Evolutionary conservation across 2,888 invertebrate species (phyloP).

Genomic region (Anorthoa munda): DNA sequence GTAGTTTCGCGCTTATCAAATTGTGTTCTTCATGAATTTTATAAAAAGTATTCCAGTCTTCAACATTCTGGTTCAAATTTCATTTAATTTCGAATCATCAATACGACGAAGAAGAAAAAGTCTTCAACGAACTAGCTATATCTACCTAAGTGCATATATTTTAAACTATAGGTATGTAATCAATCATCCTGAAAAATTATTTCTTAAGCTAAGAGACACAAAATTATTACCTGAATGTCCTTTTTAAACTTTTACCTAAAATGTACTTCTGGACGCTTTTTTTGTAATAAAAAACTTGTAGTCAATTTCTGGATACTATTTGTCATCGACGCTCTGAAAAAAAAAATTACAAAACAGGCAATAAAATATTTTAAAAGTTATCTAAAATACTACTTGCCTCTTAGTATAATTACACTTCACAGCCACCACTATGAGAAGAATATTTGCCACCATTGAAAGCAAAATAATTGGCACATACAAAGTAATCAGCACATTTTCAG

Average conservation of each 20-base stretch:
- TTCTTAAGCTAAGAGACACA: neutral
- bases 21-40: neutral
- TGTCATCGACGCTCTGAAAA: neutral
- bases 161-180: neutral
- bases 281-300: neutral
- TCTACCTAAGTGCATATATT: neutral
- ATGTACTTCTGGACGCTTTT: neutral
- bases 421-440: conserved; percentile 93
- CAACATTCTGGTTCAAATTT: neutral
- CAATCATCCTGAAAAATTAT: neutral
- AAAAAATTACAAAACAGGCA: neutral
- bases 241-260: neutral
- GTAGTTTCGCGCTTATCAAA: neutral
- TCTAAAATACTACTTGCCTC: conserved; percentile 87
- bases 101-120: too few relatives aligned
- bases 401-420: conserved; percentile 93
- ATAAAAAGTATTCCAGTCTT: neutral
- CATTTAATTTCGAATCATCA: too few relatives aligned
- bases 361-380: neutral
- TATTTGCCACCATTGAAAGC: conserved; percentile 92
- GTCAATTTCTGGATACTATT: neutral
- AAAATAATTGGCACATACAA: conserved; percentile 92
- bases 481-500: conserved; percentile 89
- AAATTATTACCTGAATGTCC: neutral
- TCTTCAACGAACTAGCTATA: neutral